Percentiles rank a stretch among this genome's conserved stretches.
Evolutionary conservation across 92 coral and sea anemone species (phyloP).

Genomic region (Epizoanthus fatuus): DNA sequence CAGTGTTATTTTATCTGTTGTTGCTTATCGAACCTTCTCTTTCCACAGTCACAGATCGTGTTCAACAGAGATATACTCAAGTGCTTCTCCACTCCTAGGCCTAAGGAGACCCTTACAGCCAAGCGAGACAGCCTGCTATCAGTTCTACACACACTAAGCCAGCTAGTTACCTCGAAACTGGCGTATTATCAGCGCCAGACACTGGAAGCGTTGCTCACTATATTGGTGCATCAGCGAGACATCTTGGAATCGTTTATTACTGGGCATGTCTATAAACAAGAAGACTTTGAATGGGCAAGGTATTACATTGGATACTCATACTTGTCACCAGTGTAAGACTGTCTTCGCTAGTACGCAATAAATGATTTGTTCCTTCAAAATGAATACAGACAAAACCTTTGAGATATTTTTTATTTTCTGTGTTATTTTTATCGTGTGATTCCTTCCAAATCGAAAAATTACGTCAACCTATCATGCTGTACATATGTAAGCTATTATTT

Average conservation of each 20-base stretch:
- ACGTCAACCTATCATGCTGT: too few relatives aligned
- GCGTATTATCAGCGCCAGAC: conserved; percentile 82
- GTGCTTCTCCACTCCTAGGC: conserved; percentile 74
- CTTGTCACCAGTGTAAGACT: background rate
- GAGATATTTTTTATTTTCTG: too few relatives aligned
- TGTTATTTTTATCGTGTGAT: too few relatives aligned
- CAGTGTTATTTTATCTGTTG: too few relatives aligned
- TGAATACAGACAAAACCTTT: too few relatives aligned
- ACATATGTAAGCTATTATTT: background rate
- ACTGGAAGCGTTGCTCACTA: conserved; percentile 92
- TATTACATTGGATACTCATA: conserved; percentile 2
- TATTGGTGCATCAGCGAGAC: conserved; percentile 95
- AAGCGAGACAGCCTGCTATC: conserved; percentile 83
- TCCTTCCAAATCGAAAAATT: too few relatives aligned
- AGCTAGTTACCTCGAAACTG: conserved; percentile 85
- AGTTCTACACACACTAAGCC: conserved; percentile 79
- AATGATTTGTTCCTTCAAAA: background rate
- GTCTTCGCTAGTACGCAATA: background rate
- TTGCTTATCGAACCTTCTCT: background rate
- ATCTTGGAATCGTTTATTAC: conserved; percentile 81
- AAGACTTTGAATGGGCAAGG: conserved; percentile 99
- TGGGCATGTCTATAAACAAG: conserved; percentile 81
- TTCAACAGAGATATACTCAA: conserved; percentile 86
- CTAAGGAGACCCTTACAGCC: conserved; percentile 71
- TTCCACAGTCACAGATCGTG: conserved; percentile 87